Percentiles rank a stretch among this genome's conserved stretches.
These are phyloP conservation scores for Lepidurus arcticus DNA, from an alignment of 1,140 invertebrate species.

Conservation along the genomic window DNA sequence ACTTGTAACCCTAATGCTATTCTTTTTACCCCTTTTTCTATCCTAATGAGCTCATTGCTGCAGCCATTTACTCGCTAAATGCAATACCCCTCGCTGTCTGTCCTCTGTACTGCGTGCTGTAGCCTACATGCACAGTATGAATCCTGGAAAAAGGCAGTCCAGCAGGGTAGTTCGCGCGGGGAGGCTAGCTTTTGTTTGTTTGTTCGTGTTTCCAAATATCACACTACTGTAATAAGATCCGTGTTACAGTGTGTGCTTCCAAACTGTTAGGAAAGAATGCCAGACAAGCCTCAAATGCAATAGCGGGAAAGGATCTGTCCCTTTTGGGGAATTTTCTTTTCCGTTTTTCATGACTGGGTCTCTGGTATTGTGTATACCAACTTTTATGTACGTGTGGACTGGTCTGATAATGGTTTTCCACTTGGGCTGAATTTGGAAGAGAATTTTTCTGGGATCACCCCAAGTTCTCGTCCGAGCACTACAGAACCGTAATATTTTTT, in stretches of 20 bases:
- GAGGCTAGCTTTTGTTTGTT: background rate
- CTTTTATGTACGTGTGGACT: background rate
- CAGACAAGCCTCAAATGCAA: too few relatives aligned
- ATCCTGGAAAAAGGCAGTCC: background rate
- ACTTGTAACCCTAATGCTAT: background rate
- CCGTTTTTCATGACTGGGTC: too few relatives aligned
- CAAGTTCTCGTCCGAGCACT: background rate
- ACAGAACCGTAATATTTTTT: background rate
- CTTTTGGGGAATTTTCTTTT: too few relatives aligned
- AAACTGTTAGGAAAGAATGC: too few relatives aligned
- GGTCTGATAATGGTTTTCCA: slow-evolving; percentile 8
- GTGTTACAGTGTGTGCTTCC: too few relatives aligned
- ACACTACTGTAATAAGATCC: too few relatives aligned
- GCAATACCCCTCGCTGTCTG: background rate
- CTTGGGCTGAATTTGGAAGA: background rate
- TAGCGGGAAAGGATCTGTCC: too few relatives aligned
- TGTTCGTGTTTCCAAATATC: background rate
- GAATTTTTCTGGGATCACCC: background rate
- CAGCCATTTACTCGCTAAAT: background rate
- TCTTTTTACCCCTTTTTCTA: background rate
- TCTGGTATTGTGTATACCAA: background rate
- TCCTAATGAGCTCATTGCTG: background rate
- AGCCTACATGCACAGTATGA: too few relatives aligned
- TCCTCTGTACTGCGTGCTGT: background rate
- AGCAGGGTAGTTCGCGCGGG: background rate